These are phyloP conservation scores for Dryocosmus kuriphilus DNA, from an alignment of 2,888 invertebrate genomes.

Conservation along the genomic window DNA sequence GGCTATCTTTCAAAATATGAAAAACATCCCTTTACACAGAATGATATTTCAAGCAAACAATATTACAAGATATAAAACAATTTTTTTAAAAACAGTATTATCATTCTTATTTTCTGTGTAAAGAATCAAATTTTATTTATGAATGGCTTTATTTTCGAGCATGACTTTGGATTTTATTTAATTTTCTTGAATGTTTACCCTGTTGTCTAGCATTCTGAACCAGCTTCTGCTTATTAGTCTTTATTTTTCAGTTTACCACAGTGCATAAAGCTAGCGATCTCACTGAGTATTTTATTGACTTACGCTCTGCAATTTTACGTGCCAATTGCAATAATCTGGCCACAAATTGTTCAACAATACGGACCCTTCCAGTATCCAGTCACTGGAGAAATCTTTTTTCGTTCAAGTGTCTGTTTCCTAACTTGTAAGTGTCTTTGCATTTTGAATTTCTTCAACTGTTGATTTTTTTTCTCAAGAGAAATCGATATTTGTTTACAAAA, in stretches of 20 bases:
- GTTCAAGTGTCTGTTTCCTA: slow-evolving; percentile 85
- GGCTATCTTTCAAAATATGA: not conserved
- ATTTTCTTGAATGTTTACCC: not conserved
- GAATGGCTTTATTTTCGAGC: not conserved
- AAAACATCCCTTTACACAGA: not conserved
- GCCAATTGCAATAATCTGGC: slow-evolving; percentile 94
- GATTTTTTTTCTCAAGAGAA: not conserved
- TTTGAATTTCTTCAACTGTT: not conserved
- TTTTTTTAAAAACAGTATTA: too few species aligned
- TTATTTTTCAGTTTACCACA: slow-evolving; percentile 84
- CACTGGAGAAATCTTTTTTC: slow-evolving; percentile 84
- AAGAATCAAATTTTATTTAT: not conserved
- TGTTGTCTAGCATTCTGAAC: not conserved
- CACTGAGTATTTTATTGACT: slow-evolving; percentile 90
- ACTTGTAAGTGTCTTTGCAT: slow-evolving; percentile 86
- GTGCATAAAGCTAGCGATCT: slow-evolving; percentile 90
- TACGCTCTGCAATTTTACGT: slow-evolving; percentile 98
- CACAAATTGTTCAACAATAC: slow-evolving; percentile 80
- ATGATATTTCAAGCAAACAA: not conserved
- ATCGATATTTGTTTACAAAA: not conserved
- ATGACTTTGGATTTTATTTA: not conserved
- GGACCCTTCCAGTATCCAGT: slow-evolving; percentile 81
- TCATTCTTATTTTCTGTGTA: not conserved
- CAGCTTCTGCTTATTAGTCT: not conserved
- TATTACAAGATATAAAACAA: not conserved